These are phyloP conservation scores for Lordiphosa andalusiaca DNA, from an alignment of 2,888 invertebrate species.

Conservation along the genomic window DNA sequence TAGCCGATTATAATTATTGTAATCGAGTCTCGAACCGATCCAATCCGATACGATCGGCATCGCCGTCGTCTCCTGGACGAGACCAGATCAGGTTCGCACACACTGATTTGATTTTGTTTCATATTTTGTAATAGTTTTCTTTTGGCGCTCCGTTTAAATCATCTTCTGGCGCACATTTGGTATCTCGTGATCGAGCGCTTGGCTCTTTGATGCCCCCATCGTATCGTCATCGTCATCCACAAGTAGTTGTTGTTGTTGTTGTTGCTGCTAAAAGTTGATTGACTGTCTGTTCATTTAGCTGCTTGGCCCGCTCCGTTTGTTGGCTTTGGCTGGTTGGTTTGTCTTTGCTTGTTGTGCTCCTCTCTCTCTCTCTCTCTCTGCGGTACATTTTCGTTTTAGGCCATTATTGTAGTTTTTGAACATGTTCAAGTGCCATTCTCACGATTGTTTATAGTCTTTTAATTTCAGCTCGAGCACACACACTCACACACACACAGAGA, in stretches of 20 bases:
- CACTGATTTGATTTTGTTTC: constrained; percentile 68
- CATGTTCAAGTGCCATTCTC: constrained; percentile 73
- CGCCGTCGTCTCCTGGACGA: constrained; percentile 28
- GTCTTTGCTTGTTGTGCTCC: constrained; percentile 7
- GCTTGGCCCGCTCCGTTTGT: constrained; percentile 58
- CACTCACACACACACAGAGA: constrained; percentile 39
- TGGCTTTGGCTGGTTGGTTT: constrained; percentile 12
- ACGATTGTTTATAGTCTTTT: constrained; percentile 75
- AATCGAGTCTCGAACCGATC: constrained; percentile 77
- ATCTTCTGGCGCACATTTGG: constrained; percentile 31
- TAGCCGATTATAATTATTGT: constrained; percentile 79
- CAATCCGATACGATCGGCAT: constrained; percentile 68
- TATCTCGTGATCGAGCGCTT: constrained; percentile 45
- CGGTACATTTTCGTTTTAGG: constrained; percentile 52
- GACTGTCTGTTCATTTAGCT: constrained; percentile 71
- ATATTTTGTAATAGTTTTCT: constrained; percentile 71
- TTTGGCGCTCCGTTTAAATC: constrained; percentile 65
- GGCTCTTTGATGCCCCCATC: constrained; percentile 62
- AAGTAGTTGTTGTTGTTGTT: constrained; percentile 46
- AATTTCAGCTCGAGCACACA: constrained; percentile 62
- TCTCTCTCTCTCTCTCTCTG: constrained; percentile 16
- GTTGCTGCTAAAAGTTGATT: constrained; percentile 68
- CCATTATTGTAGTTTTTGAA: constrained; percentile 70
- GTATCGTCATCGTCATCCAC: constrained; percentile 30
- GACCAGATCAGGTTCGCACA: constrained; percentile 57